Conservation (phyloP, 2,113 vertebrate genomes). For the Solenodon paradoxus region DNA sequence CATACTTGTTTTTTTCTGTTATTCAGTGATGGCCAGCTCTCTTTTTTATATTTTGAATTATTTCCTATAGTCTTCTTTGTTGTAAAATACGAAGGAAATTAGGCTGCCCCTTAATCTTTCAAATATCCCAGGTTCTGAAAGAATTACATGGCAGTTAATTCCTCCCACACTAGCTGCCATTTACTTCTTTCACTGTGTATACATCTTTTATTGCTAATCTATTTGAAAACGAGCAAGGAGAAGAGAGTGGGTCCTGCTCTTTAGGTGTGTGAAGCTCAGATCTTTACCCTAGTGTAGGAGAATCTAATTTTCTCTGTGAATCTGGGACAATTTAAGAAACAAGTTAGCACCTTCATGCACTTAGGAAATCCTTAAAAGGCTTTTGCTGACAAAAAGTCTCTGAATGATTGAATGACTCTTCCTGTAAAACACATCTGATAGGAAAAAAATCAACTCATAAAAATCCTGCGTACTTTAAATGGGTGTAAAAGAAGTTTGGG, state of each 20-base stretch:
- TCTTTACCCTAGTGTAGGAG: neutral
- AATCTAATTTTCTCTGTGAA: slow-evolving; percentile 41
- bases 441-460: neutral
- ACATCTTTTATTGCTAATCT: slow-evolving; percentile 43
- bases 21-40: neutral
- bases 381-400: neutral
- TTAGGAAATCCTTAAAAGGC: neutral
- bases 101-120: neutral
- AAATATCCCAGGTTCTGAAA: neutral
- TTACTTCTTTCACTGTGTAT: neutral
- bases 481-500: neutral
- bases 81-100: neutral
- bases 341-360: neutral
- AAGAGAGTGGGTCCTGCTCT: neutral
- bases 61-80: neutral
- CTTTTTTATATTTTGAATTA: neutral
- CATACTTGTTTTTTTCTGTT: slow-evolving; percentile 38
- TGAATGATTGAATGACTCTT: slow-evolving; percentile 11
- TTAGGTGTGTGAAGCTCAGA: neutral
- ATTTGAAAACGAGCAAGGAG: slow-evolving; percentile 21
- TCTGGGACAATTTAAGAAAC: neutral
- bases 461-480: neutral
- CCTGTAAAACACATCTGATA: neutral
- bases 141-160: no score
- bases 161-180: slow-evolving; percentile 25